A percentile compares a stretch with the other conserved stretches of the same genome.
phyloP scores from a whole-genome alignment of 2,113 vertebrate species.

The Diadophis punctatus region DNA sequence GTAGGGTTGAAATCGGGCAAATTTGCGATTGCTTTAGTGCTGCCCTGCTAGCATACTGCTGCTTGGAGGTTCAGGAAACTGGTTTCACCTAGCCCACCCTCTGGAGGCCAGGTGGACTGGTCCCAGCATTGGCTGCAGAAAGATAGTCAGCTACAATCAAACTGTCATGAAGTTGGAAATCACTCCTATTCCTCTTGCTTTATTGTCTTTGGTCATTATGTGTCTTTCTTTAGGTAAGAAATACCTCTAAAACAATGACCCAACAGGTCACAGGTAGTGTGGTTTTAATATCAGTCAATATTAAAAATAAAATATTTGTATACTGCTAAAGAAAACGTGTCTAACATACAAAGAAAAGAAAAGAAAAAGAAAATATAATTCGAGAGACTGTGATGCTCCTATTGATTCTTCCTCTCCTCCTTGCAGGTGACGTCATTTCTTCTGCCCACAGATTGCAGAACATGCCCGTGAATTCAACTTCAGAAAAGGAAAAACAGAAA shows the following conservation, averaged over 20 bases:
- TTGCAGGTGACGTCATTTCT: slow-evolving; percentile 80
- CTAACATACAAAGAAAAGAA: not conserved
- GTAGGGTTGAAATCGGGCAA: not conserved
- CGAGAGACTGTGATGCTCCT: not conserved
- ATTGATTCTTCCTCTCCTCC: not conserved
- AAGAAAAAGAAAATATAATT: not conserved
- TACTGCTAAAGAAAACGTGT: not conserved
- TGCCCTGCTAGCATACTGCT: not conserved
- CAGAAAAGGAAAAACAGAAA: slow-evolving; percentile 87
- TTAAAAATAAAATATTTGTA: not conserved
- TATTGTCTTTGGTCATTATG: not conserved
- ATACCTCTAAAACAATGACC: not conserved
- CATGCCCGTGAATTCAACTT: slow-evolving; percentile 73
- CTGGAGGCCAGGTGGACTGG: not conserved
- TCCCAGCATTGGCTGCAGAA: not conserved
- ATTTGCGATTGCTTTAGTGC: not conserved
- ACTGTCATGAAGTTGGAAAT: not conserved
- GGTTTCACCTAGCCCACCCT: not conserved
- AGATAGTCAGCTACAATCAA: not conserved
- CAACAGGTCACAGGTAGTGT: not conserved
- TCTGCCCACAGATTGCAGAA: slow-evolving; percentile 81
- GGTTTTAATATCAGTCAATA: not conserved
- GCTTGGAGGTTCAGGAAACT: not conserved
- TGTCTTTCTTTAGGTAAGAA: not conserved
- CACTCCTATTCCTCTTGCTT: not conserved